Evolutionary conservation across 2,797 vertebrate species (phyloP), one percentile per base, ranked within the genome.

Genomic region (Pseudochaenichthys georgianus): DNA sequence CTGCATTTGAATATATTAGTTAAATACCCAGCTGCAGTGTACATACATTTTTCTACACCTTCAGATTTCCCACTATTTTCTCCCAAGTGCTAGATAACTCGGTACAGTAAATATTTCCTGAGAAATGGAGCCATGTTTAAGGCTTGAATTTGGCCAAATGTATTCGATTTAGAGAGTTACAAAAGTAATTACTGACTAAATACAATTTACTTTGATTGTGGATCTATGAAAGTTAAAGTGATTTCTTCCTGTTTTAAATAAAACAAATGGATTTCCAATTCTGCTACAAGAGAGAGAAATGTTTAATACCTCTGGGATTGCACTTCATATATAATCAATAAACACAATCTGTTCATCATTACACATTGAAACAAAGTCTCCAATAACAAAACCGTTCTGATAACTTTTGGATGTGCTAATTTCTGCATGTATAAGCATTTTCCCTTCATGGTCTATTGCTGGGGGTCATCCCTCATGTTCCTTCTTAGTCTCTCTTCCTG

Each of bases 401-500:
- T 3, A 60, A 13, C 9, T 1, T 43, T 43, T 13, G 3, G 15
- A 58, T 50, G 9, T 43, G 46, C 3, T 2, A 2, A 34, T 62
- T 45, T 46, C 12, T 47, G 9, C 16, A 61, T 42, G 21, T 47
- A 2, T 61, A 65, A 15, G 31, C 1, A 10, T 59, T 74, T 46
- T 46, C 13, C 13, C 13, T 47, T 52, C 3, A 5, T 21, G 8
- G 12, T 51, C 2, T 42, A 41, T 66, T 0, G 3, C 23, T 64
- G 5, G n/a, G 42, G 55, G 84, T 71, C 52, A 54, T 70, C 19
- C 16, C 19, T 28, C 34, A 9, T 38, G 8, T 38, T 38, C 34
- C 34, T 2, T 69, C 28, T 13, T 50, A 0, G 45, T 67, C 67
- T 47, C 60, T 77, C 50, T 67, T 74, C 67, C 43, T 43, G 77